Conservation (phyloP, 2,888 invertebrate genomes). For the Scaptomyza cyrtandrae region DNA sequence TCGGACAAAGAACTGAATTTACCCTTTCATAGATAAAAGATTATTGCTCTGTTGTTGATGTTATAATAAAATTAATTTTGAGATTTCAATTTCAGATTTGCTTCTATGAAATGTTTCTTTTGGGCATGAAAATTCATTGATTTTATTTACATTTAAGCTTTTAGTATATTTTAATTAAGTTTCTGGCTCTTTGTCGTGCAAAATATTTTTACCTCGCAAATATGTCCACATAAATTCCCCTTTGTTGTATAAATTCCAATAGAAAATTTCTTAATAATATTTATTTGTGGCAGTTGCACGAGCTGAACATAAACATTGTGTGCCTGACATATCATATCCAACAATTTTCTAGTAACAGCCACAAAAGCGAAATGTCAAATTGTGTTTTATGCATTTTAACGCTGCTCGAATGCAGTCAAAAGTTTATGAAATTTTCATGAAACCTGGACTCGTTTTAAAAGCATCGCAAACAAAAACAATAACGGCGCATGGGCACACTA, state of each 20-base stretch:
- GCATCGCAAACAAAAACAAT: not conserved
- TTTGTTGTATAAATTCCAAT: not conserved
- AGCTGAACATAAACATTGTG: not conserved
- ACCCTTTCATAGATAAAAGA: conserved; percentile 1
- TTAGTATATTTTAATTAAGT: not conserved
- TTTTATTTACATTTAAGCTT: not conserved
- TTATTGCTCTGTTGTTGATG: not conserved
- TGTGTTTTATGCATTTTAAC: not conserved
- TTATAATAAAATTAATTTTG: not conserved
- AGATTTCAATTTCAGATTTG: not conserved
- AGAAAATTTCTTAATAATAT: conserved; percentile 4
- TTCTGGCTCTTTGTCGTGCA: not conserved
- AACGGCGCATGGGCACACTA: not conserved
- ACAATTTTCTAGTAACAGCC: not conserved
- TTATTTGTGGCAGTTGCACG: conserved; percentile 2
- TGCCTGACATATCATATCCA: not conserved
- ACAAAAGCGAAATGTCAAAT: not conserved
- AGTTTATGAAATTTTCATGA: conserved; percentile 13
- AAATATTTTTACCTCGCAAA: not conserved
- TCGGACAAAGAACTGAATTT: no score
- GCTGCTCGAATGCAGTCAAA: not conserved
- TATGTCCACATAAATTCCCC: not conserved
- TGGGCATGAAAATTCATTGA: not conserved
- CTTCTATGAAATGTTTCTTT: not conserved
- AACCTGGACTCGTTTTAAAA: not conserved